Evolutionary conservation across 1,140 invertebrate species (phyloP).

Genomic region (Drosophila repleta): DNA sequence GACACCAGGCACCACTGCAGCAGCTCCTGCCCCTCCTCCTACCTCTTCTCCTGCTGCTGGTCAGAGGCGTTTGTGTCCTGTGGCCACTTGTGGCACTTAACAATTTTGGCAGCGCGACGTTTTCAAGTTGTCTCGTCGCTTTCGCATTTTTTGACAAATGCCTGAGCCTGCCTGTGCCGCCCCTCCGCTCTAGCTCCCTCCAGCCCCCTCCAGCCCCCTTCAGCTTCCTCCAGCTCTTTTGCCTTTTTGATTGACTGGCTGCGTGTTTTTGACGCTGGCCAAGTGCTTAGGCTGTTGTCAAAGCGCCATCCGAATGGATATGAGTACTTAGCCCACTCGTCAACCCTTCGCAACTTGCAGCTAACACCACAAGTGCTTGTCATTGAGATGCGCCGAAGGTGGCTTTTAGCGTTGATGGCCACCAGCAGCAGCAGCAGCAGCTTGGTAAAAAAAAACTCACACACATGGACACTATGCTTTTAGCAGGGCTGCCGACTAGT

Average conservation of each 20-base stretch:
- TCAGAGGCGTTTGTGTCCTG: conserved; percentile 34
- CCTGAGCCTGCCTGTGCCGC: too few relatives aligned
- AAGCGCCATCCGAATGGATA: conserved; percentile 26
- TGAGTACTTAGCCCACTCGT: conserved; percentile 19
- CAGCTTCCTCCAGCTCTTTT: not conserved
- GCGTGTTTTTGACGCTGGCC: conserved; percentile 34
- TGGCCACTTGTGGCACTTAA: conserved; percentile 65
- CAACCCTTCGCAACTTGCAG: conserved; percentile 17
- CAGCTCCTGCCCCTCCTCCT: not conserved
- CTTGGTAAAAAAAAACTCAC: not conserved
- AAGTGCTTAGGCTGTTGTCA: conserved; percentile 28
- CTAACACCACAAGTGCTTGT: conserved; percentile 13
- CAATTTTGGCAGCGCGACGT: conserved; percentile 57
- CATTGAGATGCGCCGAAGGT: conserved; percentile 22
- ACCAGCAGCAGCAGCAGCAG: not conserved
- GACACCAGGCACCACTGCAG: conserved; percentile 43
- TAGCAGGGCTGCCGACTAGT: conserved; percentile 2
- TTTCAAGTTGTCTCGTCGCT: conserved; percentile 51
- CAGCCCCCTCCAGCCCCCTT: not conserved
- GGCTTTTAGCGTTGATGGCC: conserved; percentile 20
- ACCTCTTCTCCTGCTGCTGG: conserved; percentile 1
- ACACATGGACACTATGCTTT: not conserved
- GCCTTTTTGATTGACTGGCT: conserved; percentile 50
- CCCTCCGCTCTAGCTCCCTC: too few relatives aligned
- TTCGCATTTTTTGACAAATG: conserved; percentile 22